phyloP scores from a whole-genome alignment of 2,888 invertebrate genomes.

The Ichneumon xanthorius region DNA sequence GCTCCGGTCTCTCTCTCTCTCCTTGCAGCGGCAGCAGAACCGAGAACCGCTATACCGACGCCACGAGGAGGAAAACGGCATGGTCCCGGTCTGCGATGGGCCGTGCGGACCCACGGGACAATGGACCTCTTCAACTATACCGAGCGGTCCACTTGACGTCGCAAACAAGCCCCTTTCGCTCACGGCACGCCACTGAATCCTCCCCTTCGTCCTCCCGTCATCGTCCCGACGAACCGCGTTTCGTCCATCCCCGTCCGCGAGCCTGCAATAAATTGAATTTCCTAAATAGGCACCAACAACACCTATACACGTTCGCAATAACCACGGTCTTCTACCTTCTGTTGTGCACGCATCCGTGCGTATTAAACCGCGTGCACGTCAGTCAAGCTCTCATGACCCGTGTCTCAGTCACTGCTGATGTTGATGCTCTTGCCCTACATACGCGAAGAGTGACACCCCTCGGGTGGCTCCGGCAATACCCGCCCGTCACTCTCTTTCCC shows the following conservation, averaged over 20 bases:
- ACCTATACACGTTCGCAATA: not conserved
- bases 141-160: constrained; percentile 78
- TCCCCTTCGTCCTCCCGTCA: constrained; percentile 49
- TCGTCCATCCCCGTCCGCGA: constrained; percentile 1
- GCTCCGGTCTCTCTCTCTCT: constrained; percentile 44
- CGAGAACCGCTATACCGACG: constrained; percentile 39
- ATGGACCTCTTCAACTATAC: constrained; percentile 79
- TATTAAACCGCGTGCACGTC: constrained; percentile 14
- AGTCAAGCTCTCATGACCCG: constrained; percentile 29
- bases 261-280: constrained; percentile 63
- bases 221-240: constrained; percentile 30
- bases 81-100: constrained; percentile 64
- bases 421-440: constrained; percentile 39
- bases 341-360: constrained; percentile 37
- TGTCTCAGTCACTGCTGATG: constrained; percentile 40
- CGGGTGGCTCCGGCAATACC: constrained; percentile 25
- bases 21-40: constrained; percentile 60
- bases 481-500: constrained; percentile 20
- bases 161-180: constrained; percentile 79
- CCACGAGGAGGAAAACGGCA: constrained; percentile 50
- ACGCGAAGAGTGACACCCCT: constrained; percentile 37
- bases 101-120: constrained; percentile 75
- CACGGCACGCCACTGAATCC: constrained; percentile 58
- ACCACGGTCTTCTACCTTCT: not conserved
- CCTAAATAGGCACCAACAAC: constrained; percentile 46